A percentile compares a stretch with the other conserved stretches of the same genome.
Conservation (phyloP, 2,113 vertebrate species). For the Gobiocypris rarus region DNA sequence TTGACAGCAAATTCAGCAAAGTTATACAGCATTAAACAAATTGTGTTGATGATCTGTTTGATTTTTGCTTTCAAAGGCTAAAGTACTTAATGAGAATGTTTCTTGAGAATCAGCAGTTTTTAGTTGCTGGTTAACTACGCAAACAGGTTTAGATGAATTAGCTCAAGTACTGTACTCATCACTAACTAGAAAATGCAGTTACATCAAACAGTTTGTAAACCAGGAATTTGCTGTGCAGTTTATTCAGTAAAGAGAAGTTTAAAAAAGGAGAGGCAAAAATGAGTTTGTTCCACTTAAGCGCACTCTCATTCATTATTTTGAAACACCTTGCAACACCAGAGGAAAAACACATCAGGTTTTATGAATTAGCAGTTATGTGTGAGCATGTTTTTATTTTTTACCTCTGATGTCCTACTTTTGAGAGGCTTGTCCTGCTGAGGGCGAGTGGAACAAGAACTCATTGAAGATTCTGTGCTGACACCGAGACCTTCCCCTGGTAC, state of each 20-base stretch:
- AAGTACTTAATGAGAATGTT: background rate
- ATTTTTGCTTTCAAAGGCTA: background rate
- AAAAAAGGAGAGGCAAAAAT: conserved; percentile 9
- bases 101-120: conserved; percentile 6
- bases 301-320: conserved; percentile 30
- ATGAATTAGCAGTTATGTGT: conserved; percentile 34
- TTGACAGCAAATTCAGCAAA: conserved; percentile 31
- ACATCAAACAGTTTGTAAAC: background rate
- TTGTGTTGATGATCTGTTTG: background rate
- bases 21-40: background rate
- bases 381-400: conserved; percentile 11
- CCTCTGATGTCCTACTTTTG: conserved; percentile 31
- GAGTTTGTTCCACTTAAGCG: conserved; percentile 16
- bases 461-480: conserved; percentile 37
- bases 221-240: background rate
- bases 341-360: conserved; percentile 10
- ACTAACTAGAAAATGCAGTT: background rate
- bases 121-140: background rate
- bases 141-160: background rate
- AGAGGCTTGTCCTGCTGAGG: conserved; percentile 19
- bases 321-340: conserved; percentile 33
- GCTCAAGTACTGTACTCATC: background rate
- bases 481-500: conserved; percentile 2
- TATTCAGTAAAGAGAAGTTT: background rate
- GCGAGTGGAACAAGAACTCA: conserved; percentile 15